Evolutionary conservation across 2,797 vertebrate species (phyloP).

Genomic region (Artibeus jamaicensis): DNA sequence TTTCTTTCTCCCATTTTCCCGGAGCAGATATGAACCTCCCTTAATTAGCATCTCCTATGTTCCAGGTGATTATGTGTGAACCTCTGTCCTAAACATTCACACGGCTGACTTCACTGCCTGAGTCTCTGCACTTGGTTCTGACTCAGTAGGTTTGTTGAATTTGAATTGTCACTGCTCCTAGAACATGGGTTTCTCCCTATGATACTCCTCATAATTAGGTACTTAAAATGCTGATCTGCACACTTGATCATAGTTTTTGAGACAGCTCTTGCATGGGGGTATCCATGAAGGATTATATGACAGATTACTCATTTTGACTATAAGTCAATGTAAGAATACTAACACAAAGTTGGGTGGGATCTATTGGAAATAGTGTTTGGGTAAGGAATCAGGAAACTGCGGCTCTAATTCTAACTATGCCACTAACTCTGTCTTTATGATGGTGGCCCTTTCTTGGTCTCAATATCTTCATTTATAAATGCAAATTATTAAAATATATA

Average conservation of each 20-base stretch:
- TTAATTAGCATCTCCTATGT: background rate
- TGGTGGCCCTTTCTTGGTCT: background rate
- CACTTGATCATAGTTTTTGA: background rate
- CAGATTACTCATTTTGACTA: background rate
- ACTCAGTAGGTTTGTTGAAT: background rate
- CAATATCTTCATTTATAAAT: background rate
- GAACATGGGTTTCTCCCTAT: background rate
- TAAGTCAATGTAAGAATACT: background rate
- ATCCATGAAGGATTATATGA: background rate
- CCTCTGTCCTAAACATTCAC: background rate
- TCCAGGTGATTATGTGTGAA: background rate
- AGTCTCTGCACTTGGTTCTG: background rate
- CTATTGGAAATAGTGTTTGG: background rate
- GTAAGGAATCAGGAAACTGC: background rate
- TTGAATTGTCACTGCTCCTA: background rate
- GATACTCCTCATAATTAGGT: background rate
- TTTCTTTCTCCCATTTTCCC: background rate
- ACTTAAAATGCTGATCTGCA: background rate
- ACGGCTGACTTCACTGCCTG: background rate
- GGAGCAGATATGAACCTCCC: background rate
- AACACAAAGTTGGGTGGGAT: background rate
- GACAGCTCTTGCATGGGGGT: background rate
- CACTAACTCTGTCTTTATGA: background rate
- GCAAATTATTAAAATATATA: background rate
- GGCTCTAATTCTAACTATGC: background rate